phyloP scores from a whole-genome alignment of 2,888 invertebrate genomes.

The Gymnocheta viridis region DNA sequence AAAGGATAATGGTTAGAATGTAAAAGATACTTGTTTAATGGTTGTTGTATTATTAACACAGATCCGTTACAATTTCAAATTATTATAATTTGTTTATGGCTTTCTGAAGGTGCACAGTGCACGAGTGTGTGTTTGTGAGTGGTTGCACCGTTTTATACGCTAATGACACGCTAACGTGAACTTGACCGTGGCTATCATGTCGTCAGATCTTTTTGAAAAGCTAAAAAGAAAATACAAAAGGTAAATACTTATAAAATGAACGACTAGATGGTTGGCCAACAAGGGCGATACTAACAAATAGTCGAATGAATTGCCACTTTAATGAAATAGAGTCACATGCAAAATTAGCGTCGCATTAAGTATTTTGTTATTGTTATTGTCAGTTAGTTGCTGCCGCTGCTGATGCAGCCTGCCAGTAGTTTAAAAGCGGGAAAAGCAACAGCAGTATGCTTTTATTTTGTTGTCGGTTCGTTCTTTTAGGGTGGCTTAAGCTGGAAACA shows the following conservation, averaged over 20 bases:
- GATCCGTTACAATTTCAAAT: slow-evolving; percentile 80
- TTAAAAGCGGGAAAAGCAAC: slow-evolving; percentile 42
- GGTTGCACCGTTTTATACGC: slow-evolving; percentile 73
- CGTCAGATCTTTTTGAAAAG: slow-evolving; percentile 67
- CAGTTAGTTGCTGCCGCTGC: slow-evolving; percentile 18
- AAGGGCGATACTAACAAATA: slow-evolving; percentile 27
- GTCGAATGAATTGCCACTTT: slow-evolving; percentile 51
- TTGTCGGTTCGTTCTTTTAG: slow-evolving; percentile 38
- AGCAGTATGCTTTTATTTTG: not conserved
- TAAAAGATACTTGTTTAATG: slow-evolving; percentile 10
- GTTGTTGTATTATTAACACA: slow-evolving; percentile 37
- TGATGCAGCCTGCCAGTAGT: slow-evolving; percentile 2
- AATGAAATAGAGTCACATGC: slow-evolving; percentile 48
- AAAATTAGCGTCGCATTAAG: slow-evolving; percentile 60
- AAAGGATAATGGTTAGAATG: slow-evolving; percentile 34
- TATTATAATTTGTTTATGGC: slow-evolving; percentile 69
- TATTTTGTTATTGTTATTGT: slow-evolving; percentile 22
- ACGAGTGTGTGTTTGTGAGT: not conserved
- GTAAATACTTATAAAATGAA: slow-evolving; percentile 29
- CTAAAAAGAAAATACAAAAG: slow-evolving; percentile 16
- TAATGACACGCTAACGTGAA: slow-evolving; percentile 79
- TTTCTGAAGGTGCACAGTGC: not conserved
- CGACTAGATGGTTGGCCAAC: slow-evolving; percentile 18
- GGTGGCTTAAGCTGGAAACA: slow-evolving; percentile 35
- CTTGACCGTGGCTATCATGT: slow-evolving; percentile 81